Evolutionary conservation across 2,113 vertebrate species (phyloP).

Genomic region (Odocoileus hemionus): DNA sequence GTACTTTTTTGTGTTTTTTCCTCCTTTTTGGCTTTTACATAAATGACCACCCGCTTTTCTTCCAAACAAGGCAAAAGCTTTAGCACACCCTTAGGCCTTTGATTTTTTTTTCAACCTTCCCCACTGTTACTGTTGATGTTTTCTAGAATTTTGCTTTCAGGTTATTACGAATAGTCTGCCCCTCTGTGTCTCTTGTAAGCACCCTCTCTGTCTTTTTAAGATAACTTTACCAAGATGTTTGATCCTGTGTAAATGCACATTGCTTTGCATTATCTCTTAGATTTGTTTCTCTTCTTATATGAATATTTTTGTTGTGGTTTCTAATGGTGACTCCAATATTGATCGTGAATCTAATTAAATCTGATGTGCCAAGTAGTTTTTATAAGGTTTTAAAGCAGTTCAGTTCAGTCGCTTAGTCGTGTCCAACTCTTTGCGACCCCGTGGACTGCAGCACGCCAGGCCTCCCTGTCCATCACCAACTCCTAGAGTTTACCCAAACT

Average conservation of each 20-base stretch:
- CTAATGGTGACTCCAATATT: background rate
- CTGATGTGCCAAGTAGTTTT: background rate
- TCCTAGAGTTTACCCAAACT: background rate
- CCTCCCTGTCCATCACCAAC: background rate
- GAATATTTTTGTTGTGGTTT: background rate
- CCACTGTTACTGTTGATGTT: background rate
- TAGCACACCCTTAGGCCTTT: background rate
- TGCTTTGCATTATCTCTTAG: background rate
- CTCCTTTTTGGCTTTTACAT: background rate
- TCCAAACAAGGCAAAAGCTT: background rate
- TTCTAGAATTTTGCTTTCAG: background rate
- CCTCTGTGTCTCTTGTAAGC: background rate
- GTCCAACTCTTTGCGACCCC: background rate
- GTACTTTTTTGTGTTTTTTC: background rate
- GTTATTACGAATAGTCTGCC: background rate
- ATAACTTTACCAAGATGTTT: background rate
- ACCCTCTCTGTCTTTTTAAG: background rate
- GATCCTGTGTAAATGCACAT: background rate
- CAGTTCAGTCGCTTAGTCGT: rapidly evolving
- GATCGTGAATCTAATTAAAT: background rate
- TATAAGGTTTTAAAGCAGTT: background rate
- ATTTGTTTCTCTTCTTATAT: background rate
- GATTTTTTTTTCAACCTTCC: background rate
- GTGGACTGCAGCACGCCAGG: background rate
- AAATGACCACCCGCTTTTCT: background rate